A percentile compares a stretch with the other conserved stretches of the same genome.
Evolutionary conservation across 2,113 vertebrate species (phyloP).

Genomic region (Actenoides hombroni): DNA sequence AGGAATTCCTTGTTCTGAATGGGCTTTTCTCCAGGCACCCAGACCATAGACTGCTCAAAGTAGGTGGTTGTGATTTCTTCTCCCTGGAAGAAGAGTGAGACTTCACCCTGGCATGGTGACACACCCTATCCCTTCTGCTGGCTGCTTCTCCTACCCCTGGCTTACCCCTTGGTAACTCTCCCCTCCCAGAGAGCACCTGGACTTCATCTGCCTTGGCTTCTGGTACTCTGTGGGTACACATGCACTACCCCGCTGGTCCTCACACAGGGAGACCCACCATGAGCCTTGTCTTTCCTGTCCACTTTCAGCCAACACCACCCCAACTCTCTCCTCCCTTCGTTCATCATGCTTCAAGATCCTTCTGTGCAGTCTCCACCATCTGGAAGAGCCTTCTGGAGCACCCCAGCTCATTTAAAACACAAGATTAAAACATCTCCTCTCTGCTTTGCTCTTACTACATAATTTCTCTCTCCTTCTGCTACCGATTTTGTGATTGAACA

Average conservation of each 20-base stretch:
- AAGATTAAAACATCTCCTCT: conserved; percentile 27
- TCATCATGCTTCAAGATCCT: neutral
- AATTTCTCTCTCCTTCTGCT: conserved; percentile 50
- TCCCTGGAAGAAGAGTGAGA: conserved; percentile 64
- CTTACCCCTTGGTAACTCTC: neutral
- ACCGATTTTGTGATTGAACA: conserved; percentile 33
- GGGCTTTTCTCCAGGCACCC: conserved; percentile 79
- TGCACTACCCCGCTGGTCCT: rapidly evolving
- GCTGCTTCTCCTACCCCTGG: neutral
- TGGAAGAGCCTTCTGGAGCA: conserved; percentile 7
- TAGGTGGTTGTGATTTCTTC: conserved; percentile 78
- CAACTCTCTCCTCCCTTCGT: neutral
- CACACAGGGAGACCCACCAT: rapidly evolving
- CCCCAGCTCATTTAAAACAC: neutral
- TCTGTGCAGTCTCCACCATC: neutral
- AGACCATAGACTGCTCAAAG: conserved; percentile 79
- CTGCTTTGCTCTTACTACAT: conserved; percentile 26
- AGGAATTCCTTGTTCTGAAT: conserved; percentile 82
- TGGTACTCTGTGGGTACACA: neutral
- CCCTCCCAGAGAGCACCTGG: neutral
- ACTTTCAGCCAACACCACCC: neutral
- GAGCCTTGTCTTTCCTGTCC: neutral
- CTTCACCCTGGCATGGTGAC: rapidly evolving
- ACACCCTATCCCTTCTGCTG: neutral
- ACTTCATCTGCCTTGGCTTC: neutral